Conservation (phyloP, 2,113 vertebrate genomes). For the Cryptomyrus ogoouensis region DNA sequence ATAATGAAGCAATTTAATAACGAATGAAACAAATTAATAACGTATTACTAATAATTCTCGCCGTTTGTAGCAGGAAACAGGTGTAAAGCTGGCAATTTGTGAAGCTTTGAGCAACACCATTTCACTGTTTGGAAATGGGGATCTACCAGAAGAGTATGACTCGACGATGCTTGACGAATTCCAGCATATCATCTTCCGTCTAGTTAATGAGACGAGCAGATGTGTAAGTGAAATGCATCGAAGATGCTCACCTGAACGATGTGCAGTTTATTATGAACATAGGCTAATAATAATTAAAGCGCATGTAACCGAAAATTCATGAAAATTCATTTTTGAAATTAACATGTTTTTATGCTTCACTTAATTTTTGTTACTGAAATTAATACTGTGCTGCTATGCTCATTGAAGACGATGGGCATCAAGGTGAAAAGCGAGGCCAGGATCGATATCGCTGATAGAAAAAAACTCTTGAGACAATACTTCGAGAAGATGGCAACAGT, state of each 20-base stretch:
- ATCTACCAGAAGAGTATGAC: background rate
- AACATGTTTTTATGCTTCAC: background rate
- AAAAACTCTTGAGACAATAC: background rate
- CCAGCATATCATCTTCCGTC: background rate
- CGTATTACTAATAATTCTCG: background rate
- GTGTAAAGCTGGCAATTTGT: background rate
- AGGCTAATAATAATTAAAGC: background rate
- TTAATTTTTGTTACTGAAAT: background rate
- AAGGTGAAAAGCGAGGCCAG: background rate
- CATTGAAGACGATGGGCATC: background rate
- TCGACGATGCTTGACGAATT: background rate
- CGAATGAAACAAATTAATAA: background rate
- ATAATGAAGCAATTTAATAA: background rate
- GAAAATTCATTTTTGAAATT: background rate
- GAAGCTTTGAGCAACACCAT: background rate
- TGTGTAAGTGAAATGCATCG: conserved; percentile 16
- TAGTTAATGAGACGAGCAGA: background rate
- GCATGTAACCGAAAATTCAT: background rate
- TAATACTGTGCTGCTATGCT: background rate
- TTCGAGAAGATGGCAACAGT: background rate
- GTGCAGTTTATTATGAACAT: background rate
- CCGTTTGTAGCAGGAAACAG: background rate
- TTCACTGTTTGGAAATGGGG: background rate
- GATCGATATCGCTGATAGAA: background rate
- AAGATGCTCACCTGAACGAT: background rate